These are phyloP conservation scores for Zaprionus nigranus DNA, from an alignment of 1,140 invertebrate genomes.

Conservation along the genomic window DNA sequence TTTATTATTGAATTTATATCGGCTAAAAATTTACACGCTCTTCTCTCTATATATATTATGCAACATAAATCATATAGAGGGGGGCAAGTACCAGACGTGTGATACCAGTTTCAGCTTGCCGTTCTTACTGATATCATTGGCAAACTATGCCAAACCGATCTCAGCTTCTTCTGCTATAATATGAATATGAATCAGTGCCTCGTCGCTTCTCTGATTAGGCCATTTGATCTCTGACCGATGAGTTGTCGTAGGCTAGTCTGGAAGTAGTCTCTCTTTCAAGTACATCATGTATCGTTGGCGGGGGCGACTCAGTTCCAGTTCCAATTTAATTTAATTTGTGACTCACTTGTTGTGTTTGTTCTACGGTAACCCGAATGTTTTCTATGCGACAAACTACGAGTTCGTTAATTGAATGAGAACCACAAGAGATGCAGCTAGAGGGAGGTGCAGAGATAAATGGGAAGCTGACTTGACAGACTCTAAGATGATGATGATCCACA, in stretches of 20 bases:
- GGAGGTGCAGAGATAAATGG: neutral
- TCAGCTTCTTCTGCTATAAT: constrained; percentile 5
- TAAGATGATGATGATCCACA: constrained; percentile 50
- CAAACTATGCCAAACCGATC: constrained; percentile 46
- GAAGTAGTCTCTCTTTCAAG: constrained; percentile 16
- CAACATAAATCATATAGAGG: neutral
- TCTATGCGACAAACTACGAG: constrained; percentile 30
- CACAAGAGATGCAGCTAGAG: neutral
- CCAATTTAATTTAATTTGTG: constrained; percentile 76
- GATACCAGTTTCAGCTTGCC: neutral
- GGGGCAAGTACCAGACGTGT: constrained; percentile 26
- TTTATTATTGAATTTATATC: constrained; percentile 79
- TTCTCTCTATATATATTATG: constrained; percentile 31
- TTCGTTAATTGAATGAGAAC: constrained; percentile 67
- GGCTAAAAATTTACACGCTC: neutral
- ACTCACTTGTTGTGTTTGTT: constrained; percentile 48
- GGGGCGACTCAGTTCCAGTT: constrained; percentile 36
- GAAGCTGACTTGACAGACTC: constrained; percentile 17
- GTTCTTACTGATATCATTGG: constrained; percentile 61
- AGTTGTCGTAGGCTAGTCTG: constrained; percentile 54
- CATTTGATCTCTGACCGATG: constrained; percentile 65
- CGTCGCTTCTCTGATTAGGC: constrained; percentile 51
- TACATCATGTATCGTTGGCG: constrained; percentile 8
- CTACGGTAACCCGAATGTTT: constrained; percentile 47
- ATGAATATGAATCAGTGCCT: constrained; percentile 70